Conservation (phyloP, 2,113 vertebrate genomes). For the Gambusia holbrooki region DNA sequence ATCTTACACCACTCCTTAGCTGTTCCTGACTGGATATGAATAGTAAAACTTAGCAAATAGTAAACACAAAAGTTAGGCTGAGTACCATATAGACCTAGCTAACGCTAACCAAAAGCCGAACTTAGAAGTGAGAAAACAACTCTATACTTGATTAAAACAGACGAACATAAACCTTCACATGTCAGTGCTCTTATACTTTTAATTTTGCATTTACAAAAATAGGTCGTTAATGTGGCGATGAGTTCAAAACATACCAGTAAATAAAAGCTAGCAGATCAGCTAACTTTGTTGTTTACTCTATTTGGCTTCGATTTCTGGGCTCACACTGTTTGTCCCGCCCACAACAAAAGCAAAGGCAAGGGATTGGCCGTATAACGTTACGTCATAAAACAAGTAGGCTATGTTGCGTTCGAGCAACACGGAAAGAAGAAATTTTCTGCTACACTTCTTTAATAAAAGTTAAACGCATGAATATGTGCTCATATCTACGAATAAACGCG, state of each 20-base stretch:
- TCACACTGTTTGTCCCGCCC: constrained; percentile 30
- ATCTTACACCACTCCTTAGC: background rate
- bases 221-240: background rate
- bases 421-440: background rate
- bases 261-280: constrained; percentile 42
- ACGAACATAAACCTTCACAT: background rate
- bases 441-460: too few species aligned
- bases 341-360: background rate
- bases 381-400: background rate
- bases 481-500: background rate
- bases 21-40: background rate
- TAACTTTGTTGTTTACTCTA: constrained; percentile 46
- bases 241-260: constrained; percentile 40
- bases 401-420: background rate
- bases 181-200: background rate
- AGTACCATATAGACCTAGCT: constrained; percentile 10
- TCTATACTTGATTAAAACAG: background rate
- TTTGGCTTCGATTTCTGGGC: constrained; percentile 23
- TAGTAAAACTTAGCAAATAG: constrained; percentile 20
- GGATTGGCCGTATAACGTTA: constrained; percentile 36
- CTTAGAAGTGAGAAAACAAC: too few species aligned
- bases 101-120: constrained; percentile 39
- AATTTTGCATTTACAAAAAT: background rate
- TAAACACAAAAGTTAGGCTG: constrained; percentile 25
- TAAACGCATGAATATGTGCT: background rate